Percentiles rank a stretch among this genome's conserved stretches.
These are phyloP conservation scores for Gopherus evgoodei DNA, from an alignment of 2,113 vertebrate species.

Conservation along the genomic window DNA sequence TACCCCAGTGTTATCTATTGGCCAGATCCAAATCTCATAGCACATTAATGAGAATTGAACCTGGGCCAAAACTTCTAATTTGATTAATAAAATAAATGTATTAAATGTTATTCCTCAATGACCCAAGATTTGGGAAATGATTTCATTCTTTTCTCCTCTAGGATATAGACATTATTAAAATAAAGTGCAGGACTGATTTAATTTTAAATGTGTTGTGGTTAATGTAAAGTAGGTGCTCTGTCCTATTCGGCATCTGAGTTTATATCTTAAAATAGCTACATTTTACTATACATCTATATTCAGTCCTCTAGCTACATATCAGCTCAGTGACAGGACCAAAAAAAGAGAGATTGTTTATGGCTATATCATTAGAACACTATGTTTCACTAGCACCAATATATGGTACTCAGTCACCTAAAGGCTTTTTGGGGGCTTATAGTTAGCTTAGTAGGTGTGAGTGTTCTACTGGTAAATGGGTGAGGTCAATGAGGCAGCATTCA, in stretches of 20 bases:
- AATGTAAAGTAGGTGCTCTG: background rate
- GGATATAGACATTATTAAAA: background rate
- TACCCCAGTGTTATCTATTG: background rate
- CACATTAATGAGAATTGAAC: background rate
- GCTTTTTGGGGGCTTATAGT: conserved; percentile 7
- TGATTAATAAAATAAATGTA: background rate
- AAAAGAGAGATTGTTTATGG: background rate
- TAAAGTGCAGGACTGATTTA: background rate
- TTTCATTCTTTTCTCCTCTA: background rate
- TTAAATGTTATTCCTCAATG: background rate
- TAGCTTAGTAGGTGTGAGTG: conserved; percentile 33
- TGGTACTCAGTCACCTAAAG: conserved; percentile 34
- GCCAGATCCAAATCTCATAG: background rate
- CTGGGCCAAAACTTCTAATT: background rate
- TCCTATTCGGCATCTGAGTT: background rate
- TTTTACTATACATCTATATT: background rate
- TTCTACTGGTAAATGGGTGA: conserved; percentile 28
- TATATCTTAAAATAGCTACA: background rate
- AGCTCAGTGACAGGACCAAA: background rate
- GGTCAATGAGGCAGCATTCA: conserved; percentile 39
- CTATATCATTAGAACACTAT: background rate
- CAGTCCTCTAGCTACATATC: background rate
- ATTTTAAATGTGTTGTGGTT: background rate
- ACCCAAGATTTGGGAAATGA: background rate
- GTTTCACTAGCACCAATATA: conserved; percentile 9